Evolutionary conservation across 2,797 vertebrate genomes (phyloP).

Genomic region (Macrochelys suwanniensis): DNA sequence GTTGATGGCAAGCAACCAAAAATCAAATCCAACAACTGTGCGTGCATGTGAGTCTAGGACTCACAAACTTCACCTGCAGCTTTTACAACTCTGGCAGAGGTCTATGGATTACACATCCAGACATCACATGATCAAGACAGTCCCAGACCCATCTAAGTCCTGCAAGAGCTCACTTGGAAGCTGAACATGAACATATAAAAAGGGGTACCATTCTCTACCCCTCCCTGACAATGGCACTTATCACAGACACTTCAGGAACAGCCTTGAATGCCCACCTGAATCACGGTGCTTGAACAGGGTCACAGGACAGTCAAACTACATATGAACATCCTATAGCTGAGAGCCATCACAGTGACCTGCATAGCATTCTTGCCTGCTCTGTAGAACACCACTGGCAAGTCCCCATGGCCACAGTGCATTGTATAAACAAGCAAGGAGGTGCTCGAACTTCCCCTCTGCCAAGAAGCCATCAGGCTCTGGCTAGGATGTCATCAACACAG

Average conservation of each 20-base stretch:
- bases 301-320: no score
- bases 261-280: background rate
- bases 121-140: background rate
- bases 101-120: background rate
- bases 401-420: background rate
- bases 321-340: no score
- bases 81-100: background rate
- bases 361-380: background rate
- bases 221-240: background rate
- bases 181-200: background rate
- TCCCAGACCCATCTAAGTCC: background rate
- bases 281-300: background rate
- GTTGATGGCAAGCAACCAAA: background rate
- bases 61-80: background rate
- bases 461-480: background rate
- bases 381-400: accelerated
- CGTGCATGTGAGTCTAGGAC: background rate
- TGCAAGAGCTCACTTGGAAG: background rate
- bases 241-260: background rate
- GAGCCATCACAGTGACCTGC: no score
- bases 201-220: background rate
- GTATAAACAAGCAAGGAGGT: background rate
- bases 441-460: background rate
- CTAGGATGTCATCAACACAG: background rate
- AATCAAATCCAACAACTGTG: background rate